Evolutionary conservation across 2,113 vertebrate genomes (phyloP), one percentile per base, ranked within the genome.

Genomic region (Fukomys damarensis): DNA sequence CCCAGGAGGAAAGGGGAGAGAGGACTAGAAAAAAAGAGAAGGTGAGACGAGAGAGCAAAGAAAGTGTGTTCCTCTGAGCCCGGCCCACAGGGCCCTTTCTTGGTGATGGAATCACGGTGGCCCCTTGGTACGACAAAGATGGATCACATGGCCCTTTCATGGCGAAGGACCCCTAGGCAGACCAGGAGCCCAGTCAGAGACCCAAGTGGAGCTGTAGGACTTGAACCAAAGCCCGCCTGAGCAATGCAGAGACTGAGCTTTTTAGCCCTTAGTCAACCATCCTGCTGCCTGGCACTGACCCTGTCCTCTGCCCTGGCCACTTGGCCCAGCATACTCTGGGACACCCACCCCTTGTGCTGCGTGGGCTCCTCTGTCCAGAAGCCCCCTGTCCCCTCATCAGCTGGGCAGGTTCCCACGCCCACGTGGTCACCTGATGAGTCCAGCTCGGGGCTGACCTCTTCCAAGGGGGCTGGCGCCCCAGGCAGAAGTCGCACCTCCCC

Each of bases 261-360:
- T 46, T 3, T 2, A 65, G 35, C 63, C 16, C 35, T 35, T 72
- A 0, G 4, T 9, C 86, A 3, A 32, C 16, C 24, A 2, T 41
- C 10, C 12, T 35, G 26, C 38, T n/a, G 5, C 52, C 49, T 56
- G 77, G 52, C 30, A 4, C 54, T 0, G 46, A 41, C 54, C 41
- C 46, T 9, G 30, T 5, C 28, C 49, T 74, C 41, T 13, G 9
- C 46, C 68, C 61, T 90, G 66, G 90, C 28, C 56, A 8, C 74
- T 46, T 38, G 81, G 46, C 49, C 7, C 63, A 0, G 0, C 0
- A 0, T 8, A 0, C 22, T 68, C 63, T 59, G 68, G n/a, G 2
- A 52, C 22, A 0, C 41, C 24, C 2, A 0, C 17, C 41, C 2
- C 89, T 58, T 49, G 63, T 10, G 1, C 22, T 1, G 14, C 7